phyloP scores from a whole-genome alignment of 2,888 invertebrate species.

The Plusia festucae region DNA sequence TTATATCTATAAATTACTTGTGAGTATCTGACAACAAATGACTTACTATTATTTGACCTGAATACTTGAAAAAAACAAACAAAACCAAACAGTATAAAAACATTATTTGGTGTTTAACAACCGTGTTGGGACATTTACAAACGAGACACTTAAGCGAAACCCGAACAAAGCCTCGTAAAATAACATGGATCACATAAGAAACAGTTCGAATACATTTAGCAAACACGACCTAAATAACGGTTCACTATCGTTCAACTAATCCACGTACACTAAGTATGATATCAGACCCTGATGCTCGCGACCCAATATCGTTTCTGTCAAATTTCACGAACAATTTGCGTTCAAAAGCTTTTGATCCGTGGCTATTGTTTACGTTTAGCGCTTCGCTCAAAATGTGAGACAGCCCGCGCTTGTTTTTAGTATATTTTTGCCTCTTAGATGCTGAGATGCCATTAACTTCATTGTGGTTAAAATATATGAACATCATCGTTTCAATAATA shows the following conservation, averaged over 20 bases:
- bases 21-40: no score
- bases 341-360: constrained; percentile 84
- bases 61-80: constrained; percentile 23
- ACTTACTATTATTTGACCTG: constrained; percentile 11
- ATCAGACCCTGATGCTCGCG: constrained; percentile 70
- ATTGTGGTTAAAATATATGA: constrained; percentile 55
- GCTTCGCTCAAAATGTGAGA: constrained; percentile 74
- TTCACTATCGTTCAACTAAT: constrained; percentile 62
- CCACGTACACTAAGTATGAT: constrained; percentile 67
- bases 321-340: constrained; percentile 87
- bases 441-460: constrained; percentile 61
- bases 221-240: constrained; percentile 54
- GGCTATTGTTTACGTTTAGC: constrained; percentile 86
- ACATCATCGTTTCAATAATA: constrained; percentile 10
- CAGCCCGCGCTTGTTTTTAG: constrained; percentile 59
- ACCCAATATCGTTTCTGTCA: constrained; percentile 77
- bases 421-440: constrained; percentile 65
- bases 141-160: constrained; percentile 33
- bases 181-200: constrained; percentile 43
- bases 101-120: constrained; percentile 27
- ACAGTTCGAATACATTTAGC: constrained; percentile 49
- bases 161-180: constrained; percentile 43
- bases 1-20: not conserved
- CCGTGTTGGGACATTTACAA: constrained; percentile 33
- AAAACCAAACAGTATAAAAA: constrained; percentile 27